A percentile compares a stretch with the other conserved stretches of the same genome.
phyloP scores from a whole-genome alignment of 2,797 vertebrate species.

The Nyctibius grandis region DNA sequence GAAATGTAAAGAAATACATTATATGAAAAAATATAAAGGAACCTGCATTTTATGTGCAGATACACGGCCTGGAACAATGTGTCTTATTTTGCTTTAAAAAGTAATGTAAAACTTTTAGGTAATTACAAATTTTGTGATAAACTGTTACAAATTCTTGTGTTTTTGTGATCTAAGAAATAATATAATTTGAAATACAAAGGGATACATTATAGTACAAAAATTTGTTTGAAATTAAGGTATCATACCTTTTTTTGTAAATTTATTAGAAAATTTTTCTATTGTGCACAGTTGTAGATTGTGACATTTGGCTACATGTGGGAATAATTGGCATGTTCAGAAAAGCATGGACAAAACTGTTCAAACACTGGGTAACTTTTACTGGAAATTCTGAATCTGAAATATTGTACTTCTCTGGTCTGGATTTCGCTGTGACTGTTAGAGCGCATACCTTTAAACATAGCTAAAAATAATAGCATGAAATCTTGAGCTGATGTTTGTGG shows the following conservation, averaged over 20 bases:
- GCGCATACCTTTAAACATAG: not conserved
- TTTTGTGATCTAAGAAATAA: not conserved
- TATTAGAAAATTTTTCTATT: not conserved
- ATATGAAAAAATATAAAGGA: not conserved
- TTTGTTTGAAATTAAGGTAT: not conserved
- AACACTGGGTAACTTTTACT: not conserved
- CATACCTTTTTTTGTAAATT: not conserved
- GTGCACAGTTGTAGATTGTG: not conserved
- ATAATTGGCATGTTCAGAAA: rapidly evolving
- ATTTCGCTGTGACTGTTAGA: not conserved
- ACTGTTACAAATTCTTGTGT: not conserved
- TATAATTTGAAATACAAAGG: not conserved
- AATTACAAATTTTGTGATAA: not conserved
- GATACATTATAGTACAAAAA: not conserved
- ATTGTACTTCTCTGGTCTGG: not conserved
- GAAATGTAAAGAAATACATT: not conserved
- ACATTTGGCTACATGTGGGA: not conserved
- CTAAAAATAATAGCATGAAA: not conserved
- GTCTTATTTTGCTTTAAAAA: not conserved
- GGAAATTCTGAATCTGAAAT: not conserved
- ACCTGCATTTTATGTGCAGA: not conserved
- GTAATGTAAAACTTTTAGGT: not conserved
- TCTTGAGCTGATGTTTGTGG: not conserved
- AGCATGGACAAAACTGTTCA: not conserved
- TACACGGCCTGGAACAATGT: not conserved